Evolutionary conservation across 2,113 vertebrate genomes (phyloP), one percentile per base, ranked within the genome.

Genomic region (Eretmochelys imbricata): DNA sequence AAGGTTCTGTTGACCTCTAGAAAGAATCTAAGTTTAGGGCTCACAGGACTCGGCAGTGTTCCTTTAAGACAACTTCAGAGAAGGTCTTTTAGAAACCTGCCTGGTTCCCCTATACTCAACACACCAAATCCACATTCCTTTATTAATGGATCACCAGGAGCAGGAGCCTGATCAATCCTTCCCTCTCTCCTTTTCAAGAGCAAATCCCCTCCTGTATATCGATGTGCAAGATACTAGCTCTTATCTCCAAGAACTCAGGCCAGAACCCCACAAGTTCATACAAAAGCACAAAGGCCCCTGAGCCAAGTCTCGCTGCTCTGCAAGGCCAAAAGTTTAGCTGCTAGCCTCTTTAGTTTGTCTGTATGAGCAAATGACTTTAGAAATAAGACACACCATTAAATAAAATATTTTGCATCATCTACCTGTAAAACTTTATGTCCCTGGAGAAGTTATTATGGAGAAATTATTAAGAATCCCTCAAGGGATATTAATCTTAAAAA

Each of bases 401-500:
- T 2, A 49, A 85, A 87, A 82, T 16, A 5, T 78, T 83, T 86
- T 20, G 1, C 10, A n/a, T 85, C 29, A 93, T 3, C 76, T 62
- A 89, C 86, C 65, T 88, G 53, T 87, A 94, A 69, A 81, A 95
- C 38, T 65, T 35, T 53, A 46, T 55, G n/a, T 17, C 14, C 89
- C 90, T 81, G 81, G 54, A 93, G 31, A 94, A 90, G 57, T 38
- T 88, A 79, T 59, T 59, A 62, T 35, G 31, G 50, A 88, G 85
- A 93, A 93, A 93, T 78, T 24, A 80, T 22, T 79, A 80, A 20
- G 72, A 22, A 78, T 72, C 8, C 25, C 22, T 89, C 76, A 62
- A 88, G 8, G 51, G 89, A 89, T 48, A 94, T 10, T 49, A 86
- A 84, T 49, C 38, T 82, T 85, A 62, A n/a, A 85, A 93, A 90